Conservation (phyloP, 92 coral and sea anemone species). For the Muricea muricata region DNA sequence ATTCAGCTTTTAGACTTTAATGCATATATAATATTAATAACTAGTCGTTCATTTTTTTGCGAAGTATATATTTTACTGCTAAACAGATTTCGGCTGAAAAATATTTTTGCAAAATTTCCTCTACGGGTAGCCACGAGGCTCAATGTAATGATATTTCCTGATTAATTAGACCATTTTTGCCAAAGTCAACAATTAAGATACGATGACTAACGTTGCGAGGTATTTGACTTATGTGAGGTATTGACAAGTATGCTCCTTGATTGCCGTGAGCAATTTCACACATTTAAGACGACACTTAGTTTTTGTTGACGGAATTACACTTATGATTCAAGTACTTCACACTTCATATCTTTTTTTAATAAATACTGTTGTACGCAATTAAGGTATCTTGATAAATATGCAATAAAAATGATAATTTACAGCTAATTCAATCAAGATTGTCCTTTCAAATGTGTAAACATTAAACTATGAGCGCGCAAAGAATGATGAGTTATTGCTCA, state of each 20-base stretch:
- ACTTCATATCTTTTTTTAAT: no score
- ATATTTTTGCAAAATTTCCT: background rate
- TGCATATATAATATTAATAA: no score
- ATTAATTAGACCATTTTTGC: background rate
- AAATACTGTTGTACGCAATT: no score
- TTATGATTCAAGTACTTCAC: conserved; percentile 1
- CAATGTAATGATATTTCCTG: background rate
- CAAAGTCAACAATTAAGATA: background rate
- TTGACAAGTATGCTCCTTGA: background rate
- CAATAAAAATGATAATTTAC: no score
- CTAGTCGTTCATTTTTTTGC: no score
- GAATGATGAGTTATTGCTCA: no score
- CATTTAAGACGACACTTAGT: background rate
- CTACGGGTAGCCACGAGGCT: background rate
- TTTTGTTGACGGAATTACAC: conserved; percentile 19
- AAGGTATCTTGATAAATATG: no score
- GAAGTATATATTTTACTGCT: no score
- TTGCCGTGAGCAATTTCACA: background rate
- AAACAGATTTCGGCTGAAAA: background rate
- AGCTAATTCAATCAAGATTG: no score
- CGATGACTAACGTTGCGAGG: background rate
- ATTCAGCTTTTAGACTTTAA: no score
- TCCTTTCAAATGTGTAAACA: no score
- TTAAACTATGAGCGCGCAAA: no score
- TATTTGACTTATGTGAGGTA: background rate